Evolutionary conservation across 2,113 vertebrate species (phyloP).

Genomic region (Salvelinus sp.): DNA sequence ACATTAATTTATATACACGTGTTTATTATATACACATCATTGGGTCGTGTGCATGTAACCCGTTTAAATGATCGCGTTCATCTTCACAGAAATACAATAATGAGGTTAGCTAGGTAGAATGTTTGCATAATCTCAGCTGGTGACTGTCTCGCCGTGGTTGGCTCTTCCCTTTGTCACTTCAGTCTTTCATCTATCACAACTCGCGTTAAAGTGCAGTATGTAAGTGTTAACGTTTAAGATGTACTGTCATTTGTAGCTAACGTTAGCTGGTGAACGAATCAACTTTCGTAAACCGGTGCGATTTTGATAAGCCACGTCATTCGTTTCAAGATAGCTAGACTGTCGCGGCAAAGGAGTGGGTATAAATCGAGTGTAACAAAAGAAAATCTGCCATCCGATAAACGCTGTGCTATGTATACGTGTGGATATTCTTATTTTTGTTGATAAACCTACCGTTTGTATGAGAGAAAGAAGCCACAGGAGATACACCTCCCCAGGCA

Average conservation of each 20-base stretch:
- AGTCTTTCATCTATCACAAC: too few relatives aligned
- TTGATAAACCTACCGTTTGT: slow-evolving; percentile 78
- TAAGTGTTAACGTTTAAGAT: too few relatives aligned
- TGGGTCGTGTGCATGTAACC: too few relatives aligned
- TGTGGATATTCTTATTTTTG: neutral
- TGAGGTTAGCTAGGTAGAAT: too few relatives aligned
- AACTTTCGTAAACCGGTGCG: neutral
- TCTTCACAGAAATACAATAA: too few relatives aligned
- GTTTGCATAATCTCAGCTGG: too few relatives aligned
- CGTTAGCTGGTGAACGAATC: neutral
- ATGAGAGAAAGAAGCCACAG: slow-evolving; percentile 77
- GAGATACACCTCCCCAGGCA: slow-evolving; percentile 73
- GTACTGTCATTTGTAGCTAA: neutral
- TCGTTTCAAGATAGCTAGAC: neutral
- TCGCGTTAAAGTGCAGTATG: too few relatives aligned
- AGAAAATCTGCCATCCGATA: neutral
- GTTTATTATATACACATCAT: too few relatives aligned
- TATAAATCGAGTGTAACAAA: neutral
- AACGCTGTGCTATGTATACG: neutral
- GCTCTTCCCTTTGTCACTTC: too few relatives aligned
- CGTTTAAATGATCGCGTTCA: too few relatives aligned
- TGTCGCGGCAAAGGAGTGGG: neutral
- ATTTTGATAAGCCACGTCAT: slow-evolving; percentile 62
- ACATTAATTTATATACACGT: too few relatives aligned
- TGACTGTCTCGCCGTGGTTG: too few relatives aligned